Evolutionary conservation across 1,140 invertebrate genomes (phyloP).

Genomic region (Wasmannia auropunctata): DNA sequence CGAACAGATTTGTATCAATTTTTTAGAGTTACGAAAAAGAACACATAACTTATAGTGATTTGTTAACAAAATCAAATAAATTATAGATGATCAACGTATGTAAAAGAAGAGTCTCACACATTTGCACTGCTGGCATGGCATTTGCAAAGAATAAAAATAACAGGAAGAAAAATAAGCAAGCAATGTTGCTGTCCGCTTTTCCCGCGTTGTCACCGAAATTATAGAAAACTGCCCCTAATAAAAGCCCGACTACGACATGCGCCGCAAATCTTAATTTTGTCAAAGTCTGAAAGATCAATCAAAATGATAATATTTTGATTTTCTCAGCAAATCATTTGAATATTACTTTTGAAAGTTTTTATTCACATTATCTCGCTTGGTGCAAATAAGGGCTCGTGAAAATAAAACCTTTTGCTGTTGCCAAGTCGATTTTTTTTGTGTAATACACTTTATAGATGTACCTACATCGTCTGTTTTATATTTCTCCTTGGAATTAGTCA

Average conservation of each 20-base stretch:
- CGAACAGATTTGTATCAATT: neutral
- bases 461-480: no score
- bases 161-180: slow-evolving; percentile 93
- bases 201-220: slow-evolving; percentile 92
- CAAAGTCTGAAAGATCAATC: slow-evolving; percentile 87
- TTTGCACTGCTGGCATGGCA: slow-evolving; percentile 94
- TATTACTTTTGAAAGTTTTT: neutral
- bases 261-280: slow-evolving; percentile 90
- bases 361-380: slow-evolving; percentile 88
- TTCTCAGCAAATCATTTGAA: neutral
- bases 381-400: no score
- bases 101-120: slow-evolving; percentile 88
- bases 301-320: neutral
- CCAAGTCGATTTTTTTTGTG: no score
- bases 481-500: no score
- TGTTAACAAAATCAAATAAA: no score
- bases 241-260: slow-evolving; percentile 90
- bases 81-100: neutral
- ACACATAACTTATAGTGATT: no score
- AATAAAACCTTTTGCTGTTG: no score
- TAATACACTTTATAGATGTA: no score
- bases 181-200: slow-evolving; percentile 92
- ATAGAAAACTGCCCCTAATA: slow-evolving; percentile 93
- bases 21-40: neutral
- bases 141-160: slow-evolving; percentile 95